Conservation (phyloP, 92 coral and sea anemone species). For the Isaurus tuberculatus region DNA sequence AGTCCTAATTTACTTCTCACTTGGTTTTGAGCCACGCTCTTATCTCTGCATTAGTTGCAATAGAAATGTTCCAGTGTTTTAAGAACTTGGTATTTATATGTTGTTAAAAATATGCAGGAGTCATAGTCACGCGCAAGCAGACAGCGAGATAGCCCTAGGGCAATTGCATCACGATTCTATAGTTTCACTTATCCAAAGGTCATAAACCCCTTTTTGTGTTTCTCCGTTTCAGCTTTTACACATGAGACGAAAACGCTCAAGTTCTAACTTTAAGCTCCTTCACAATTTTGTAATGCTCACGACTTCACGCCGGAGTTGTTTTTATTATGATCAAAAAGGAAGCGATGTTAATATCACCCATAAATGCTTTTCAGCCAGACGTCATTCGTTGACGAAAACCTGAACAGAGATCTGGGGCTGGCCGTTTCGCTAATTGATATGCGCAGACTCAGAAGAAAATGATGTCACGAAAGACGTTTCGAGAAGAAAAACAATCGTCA, state of each 20-base stretch:
- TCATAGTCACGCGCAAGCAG: conserved; percentile 23
- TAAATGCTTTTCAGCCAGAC: background rate
- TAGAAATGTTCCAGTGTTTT: conserved; percentile 11
- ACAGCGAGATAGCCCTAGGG: conserved; percentile 10
- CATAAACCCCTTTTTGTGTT: background rate
- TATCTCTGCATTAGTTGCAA: background rate
- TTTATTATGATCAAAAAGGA: conserved; percentile 1
- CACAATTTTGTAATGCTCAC: background rate
- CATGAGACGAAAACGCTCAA: background rate
- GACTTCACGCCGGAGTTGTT: background rate
- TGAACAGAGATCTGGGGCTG: background rate
- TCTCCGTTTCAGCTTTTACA: background rate
- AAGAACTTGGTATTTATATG: conserved; percentile 15
- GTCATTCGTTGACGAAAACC: conserved; percentile 12
- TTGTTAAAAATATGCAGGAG: conserved; percentile 14
- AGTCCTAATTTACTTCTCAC: background rate
- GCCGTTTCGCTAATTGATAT: background rate
- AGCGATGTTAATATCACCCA: conserved; percentile 5
- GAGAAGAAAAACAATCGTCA: background rate
- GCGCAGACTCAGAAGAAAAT: conserved; percentile 36
- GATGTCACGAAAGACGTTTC: conserved; percentile 37
- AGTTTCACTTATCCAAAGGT: conserved; percentile 17
- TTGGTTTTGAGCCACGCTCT: background rate
- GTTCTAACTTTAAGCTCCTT: background rate
- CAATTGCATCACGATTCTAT: conserved; percentile 23